Base-by-base conservation (phyloP, 2,113 vertebrate genomes). In the Psilopogon haemacephalus region DNA sequence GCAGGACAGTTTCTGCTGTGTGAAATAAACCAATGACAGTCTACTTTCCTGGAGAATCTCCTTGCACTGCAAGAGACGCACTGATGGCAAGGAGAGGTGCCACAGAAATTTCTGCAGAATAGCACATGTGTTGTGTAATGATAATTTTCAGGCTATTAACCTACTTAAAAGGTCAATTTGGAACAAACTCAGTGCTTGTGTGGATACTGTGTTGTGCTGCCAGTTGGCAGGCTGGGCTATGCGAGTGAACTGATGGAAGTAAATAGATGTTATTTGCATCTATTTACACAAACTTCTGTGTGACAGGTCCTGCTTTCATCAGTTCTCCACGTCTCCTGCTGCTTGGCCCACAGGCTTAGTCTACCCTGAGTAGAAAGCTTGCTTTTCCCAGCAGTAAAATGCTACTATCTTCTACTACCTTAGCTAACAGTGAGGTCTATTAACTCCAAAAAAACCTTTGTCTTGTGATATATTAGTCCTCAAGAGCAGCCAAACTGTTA, bases 151-250 rank as follows among this genome's bases (percentile, higher is more conserved):
- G 95, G 96, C 73, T 69, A 88, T 93, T 96, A 96, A 94, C 91
- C 84, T 95, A 93, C 93, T 97, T 96, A 90, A 95, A 96, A 97
- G 83, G 90, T 95, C 95, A 92, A 97, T 95, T 97, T 95, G 95
- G 91, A 96, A 93, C 84, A 92, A 95, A 94, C 63, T 94, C 60
- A 7, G 55, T 10, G 8, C 42, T 92, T 89, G 56, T 74, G 64
- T 76, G 90, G 90, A 64, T 94, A 71, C 81, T 1, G 13, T 84
- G 87, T 86, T 92, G 80, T 86, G 84, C 79, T 96, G 94, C 96
- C 92, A 94, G 58, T 92, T 97, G 94, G 95, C 93, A 95, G 81
- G 54, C 77, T 65, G 37, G 52, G 56, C 70, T 50, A 77, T 50
- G 68, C 65, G 72, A 95, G 40, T 50, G 52, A 38, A 73, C 5